Conservation (phyloP, 2,113 vertebrate genomes). For the Cricetomys ansorgei region DNA sequence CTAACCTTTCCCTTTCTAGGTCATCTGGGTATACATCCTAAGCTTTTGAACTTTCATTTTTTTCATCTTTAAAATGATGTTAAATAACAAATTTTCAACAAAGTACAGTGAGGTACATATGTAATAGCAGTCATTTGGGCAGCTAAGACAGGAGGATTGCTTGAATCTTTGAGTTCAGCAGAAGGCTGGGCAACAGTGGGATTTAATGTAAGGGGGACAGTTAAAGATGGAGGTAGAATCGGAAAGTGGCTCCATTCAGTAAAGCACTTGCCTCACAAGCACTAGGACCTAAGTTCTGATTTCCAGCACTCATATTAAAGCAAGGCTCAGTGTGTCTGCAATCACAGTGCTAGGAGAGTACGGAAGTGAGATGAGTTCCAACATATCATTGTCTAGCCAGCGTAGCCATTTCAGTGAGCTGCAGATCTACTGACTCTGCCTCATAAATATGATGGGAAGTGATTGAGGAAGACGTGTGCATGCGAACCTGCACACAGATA, state of each 20-base stretch:
- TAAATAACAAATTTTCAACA: background rate
- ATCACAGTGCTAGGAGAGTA: background rate
- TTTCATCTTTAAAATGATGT: constrained; percentile 1
- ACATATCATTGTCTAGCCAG: background rate
- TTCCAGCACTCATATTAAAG: background rate
- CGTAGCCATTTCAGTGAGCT: background rate
- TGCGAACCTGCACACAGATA: background rate
- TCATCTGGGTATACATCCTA: background rate
- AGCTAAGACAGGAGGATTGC: background rate
- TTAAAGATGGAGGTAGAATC: too few species aligned
- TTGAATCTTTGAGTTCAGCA: background rate
- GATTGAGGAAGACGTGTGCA: background rate
- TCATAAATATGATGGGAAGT: background rate
- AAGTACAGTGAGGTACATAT: background rate
- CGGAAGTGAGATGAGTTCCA: background rate
- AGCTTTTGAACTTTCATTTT: background rate
- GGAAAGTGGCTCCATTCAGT: background rate
- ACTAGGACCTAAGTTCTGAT: background rate
- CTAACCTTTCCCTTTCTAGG: background rate
- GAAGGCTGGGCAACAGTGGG: background rate
- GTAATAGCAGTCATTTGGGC: too few species aligned
- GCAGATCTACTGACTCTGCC: background rate
- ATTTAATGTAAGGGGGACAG: background rate
- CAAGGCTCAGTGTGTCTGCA: background rate
- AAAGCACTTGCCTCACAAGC: background rate